Base-by-base conservation (phyloP, 2,888 invertebrate genomes). In the Aleiodes alternator region DNA sequence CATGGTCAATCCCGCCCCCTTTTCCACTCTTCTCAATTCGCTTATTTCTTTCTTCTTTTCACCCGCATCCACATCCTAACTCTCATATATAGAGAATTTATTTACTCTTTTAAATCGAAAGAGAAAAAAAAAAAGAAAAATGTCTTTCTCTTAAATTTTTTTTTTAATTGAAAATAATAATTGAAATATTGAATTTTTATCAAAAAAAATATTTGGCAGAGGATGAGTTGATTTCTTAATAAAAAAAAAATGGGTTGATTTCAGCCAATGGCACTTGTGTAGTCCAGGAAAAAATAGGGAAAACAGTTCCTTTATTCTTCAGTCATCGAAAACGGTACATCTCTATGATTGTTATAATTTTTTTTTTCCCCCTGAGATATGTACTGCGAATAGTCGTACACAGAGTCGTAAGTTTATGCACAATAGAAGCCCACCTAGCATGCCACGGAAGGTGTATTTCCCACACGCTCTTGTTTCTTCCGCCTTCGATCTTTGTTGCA, bases 1-100 rank as follows among this genome's bases (percentile, higher is more conserved):
- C 79, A 80, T 79, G 81, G 81, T 81, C 81, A 81, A 80, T 77
- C 81, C 81, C 81, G 81, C 81, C 81, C 79, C 72, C 80, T 79
- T 80, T 78, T 78, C 66, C 51, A 51, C 73, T 61, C 23, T 59
- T 61, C 72, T 69, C 73, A 38, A 48, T 72, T 50, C 23, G 23
- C 23, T 23, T 23, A 1, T 23, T 23, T 23, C 2, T 23, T 23
- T 23, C 23, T 29, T 61, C 51, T 78, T 69, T 78, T 78, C 79
- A 77, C 81, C 80, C 69, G 70, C 76, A 76, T 79, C 76, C 78
- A 78, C 80, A 72, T 78, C 76, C 73, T 16, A 12, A 50, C 51
- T 68, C 31, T 5, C 23, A 23, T 29, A 51, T 53, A 68, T 31
- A 23, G 8, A 68, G 51, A 29, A 14, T 9, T 9, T 16, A 68